Evolutionary conservation across 2,113 vertebrate species (phyloP).

Genomic region (Bos indicus): DNA sequence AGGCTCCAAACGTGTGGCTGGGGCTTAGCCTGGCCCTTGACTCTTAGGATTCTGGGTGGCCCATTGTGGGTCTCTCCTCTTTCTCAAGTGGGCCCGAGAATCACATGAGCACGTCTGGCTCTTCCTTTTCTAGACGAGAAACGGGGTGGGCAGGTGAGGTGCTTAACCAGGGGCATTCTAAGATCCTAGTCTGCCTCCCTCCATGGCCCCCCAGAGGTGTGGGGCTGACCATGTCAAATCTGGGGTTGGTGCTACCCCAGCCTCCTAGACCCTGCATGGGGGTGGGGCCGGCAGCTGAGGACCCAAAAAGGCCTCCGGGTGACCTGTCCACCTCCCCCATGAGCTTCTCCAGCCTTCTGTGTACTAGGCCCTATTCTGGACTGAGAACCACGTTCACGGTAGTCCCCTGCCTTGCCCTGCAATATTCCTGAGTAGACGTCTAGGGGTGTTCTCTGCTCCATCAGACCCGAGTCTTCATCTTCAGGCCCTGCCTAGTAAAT

Average conservation of each 20-base stretch:
- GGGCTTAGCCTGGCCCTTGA: neutral
- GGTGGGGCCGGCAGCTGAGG: neutral
- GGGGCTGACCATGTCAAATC: neutral
- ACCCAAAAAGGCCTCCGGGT: neutral
- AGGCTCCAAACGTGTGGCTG: neutral
- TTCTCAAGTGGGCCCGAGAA: neutral
- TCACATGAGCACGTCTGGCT: fast-evolving
- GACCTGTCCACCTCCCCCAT: neutral
- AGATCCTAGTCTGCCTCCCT: neutral
- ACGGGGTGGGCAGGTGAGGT: too few relatives aligned
- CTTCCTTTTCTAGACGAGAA: neutral
- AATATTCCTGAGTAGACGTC: neutral
- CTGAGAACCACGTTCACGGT: neutral
- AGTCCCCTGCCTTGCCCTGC: neutral
- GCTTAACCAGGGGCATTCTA: neutral
- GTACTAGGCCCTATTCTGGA: neutral
- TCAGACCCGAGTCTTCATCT: neutral
- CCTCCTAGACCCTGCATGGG: neutral
- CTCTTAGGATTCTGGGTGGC: neutral
- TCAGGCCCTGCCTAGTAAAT: too few relatives aligned
- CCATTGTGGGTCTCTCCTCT: neutral
- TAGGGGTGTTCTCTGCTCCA: neutral
- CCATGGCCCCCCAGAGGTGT: neutral
- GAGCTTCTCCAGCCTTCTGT: neutral
- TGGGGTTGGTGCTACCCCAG: neutral